Conservation (phyloP, 1,140 invertebrate species). For the Batillaria attramentaria region DNA sequence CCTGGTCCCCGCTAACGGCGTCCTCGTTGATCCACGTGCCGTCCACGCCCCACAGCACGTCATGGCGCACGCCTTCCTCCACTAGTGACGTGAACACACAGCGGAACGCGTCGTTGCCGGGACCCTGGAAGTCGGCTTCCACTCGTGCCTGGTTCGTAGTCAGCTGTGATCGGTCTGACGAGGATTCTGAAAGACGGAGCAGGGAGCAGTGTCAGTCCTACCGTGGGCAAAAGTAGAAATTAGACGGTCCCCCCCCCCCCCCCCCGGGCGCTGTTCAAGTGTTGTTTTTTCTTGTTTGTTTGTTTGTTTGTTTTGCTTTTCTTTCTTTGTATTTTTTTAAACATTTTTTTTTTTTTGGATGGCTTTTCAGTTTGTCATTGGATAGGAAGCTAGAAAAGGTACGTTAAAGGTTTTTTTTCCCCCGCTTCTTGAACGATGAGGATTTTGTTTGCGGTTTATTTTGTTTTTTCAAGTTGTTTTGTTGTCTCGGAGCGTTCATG, state of each 20-base stretch:
- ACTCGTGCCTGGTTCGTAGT: conserved; percentile 23
- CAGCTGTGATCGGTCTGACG: not conserved
- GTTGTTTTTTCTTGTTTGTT: too few relatives aligned
- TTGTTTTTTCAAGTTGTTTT: too few relatives aligned
- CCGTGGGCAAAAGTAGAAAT: not conserved
- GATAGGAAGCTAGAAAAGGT: too few relatives aligned
- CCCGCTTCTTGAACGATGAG: too few relatives aligned
- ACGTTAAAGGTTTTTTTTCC: too few relatives aligned
- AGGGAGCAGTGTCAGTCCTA: not conserved
- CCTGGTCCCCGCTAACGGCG: not conserved
- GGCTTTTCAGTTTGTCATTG: too few relatives aligned
- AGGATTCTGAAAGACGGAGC: conserved; percentile 8
- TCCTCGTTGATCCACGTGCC: conserved; percentile 40
- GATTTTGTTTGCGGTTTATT: too few relatives aligned
- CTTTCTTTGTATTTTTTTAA: too few relatives aligned
- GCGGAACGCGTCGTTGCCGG: conserved; percentile 45
- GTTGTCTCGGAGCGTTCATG: too few relatives aligned
- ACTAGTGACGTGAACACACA: conserved; percentile 38
- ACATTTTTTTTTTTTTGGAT: too few relatives aligned
- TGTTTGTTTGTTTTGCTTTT: too few relatives aligned
- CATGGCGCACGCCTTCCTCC: conserved; percentile 23
- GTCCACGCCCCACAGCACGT: conserved; percentile 53
- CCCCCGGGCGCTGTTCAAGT: too few relatives aligned
- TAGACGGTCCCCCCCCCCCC: not conserved
- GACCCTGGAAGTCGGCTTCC: conserved; percentile 37